Evolutionary conservation across 2,888 invertebrate species (phyloP), one percentile per base, ranked within the genome.

Genomic region (Bimastos eiseni): DNA sequence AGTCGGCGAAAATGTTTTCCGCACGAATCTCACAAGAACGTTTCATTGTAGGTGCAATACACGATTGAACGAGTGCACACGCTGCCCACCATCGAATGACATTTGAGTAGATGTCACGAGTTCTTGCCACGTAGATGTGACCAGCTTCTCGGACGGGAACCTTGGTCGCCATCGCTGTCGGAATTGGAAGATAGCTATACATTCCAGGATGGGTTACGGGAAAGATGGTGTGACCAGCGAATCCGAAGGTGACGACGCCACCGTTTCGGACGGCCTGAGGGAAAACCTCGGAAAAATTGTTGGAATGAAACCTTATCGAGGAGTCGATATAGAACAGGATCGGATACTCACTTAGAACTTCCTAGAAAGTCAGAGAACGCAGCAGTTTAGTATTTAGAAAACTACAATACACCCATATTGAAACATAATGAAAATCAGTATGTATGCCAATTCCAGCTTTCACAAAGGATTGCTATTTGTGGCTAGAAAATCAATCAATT

Each of bases 11-110:
- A 34, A 91, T 91, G 24, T 92, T 91, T 17, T 92, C 34, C 21
- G 24, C 49, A 1, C 3, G 21, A 49, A 91, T 88, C 34, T 1
- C 0, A 37, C 94, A 94, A 15, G 90, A 88, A 36, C 91, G 89
- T 8, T 94, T 90, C 0, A 93, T 93, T 0, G 92, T 91, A 5
- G 95, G 95, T 1, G 94, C 93, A 91, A 95, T 93, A 91, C 95
- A 95, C 6, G 93, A 92, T 90, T 94, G 92, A 91, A 95, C 94
- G 88, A 95, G 90, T 13, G 94, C 94, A 92, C 95, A 95, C 15
- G 94, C 91, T 11, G 94, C 92, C 55, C 94, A 93, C 93, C 94
- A 93, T 91, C 94, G 93, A 91, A 95, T 93, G 34, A 95, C 92
- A 34, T 93, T 93, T 34, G 94, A 92, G 90, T 93, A 92, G 37